Evolutionary conservation across 23 tunicate species (phyloP).

Genomic region (Trididemnum clinides): DNA sequence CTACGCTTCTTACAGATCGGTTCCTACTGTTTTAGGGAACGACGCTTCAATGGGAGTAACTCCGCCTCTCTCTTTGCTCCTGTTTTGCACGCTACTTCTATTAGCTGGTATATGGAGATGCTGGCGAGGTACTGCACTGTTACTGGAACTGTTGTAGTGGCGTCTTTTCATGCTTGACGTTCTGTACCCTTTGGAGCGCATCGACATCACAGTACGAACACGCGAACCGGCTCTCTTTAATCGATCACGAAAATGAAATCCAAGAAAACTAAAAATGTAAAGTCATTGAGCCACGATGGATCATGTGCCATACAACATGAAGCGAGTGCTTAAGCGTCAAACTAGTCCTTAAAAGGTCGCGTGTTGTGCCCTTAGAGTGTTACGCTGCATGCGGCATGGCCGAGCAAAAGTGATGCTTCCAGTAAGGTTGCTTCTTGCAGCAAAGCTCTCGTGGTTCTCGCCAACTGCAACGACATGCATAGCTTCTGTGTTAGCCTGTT

Average conservation of each 20-base stretch:
- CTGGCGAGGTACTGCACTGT: not conserved
- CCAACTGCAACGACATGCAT: too few relatives aligned
- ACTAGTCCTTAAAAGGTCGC: too few relatives aligned
- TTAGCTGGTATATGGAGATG: not conserved
- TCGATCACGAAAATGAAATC: constrained; percentile 32
- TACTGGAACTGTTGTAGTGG: constrained; percentile 24
- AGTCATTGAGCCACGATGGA: not conserved
- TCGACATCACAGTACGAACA: not conserved
- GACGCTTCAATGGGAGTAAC: not conserved
- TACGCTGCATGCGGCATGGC: too few relatives aligned
- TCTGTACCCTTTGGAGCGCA: not conserved
- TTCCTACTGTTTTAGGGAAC: not conserved
- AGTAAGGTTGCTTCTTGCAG: too few relatives aligned
- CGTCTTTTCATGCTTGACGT: not conserved
- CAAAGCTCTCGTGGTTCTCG: too few relatives aligned
- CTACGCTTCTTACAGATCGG: not conserved
- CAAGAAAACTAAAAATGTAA: constrained; percentile 28
- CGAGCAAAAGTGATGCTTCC: too few relatives aligned
- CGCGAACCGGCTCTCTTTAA: constrained; percentile 17
- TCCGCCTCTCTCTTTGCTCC: not conserved
- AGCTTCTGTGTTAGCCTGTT: too few relatives aligned
- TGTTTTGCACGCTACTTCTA: not conserved
- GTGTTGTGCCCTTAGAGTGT: too few relatives aligned
- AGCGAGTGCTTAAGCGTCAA: too few relatives aligned
- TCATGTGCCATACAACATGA: too few relatives aligned